Evolutionary conservation across 2,888 invertebrate species (phyloP).

Genomic region (Xestia c-nigrum): DNA sequence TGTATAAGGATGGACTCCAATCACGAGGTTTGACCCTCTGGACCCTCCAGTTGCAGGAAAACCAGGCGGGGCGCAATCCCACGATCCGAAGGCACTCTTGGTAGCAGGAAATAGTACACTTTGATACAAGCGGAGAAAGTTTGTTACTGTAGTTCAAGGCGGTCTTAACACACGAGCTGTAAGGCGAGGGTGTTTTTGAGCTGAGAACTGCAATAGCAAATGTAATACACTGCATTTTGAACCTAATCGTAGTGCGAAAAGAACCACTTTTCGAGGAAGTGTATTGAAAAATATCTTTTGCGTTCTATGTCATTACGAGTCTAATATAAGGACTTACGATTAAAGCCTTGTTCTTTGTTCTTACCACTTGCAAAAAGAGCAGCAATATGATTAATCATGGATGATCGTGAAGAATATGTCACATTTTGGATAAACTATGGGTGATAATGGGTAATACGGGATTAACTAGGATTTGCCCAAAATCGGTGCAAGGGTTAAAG

Average conservation of each 20-base stretch:
- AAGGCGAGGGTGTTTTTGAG: too few relatives aligned
- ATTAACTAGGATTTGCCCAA: too few relatives aligned
- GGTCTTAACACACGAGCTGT: too few relatives aligned
- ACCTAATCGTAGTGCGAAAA: too few relatives aligned
- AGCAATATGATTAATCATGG: background rate
- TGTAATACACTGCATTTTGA: too few relatives aligned
- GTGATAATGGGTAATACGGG: too few relatives aligned
- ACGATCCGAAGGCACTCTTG: background rate
- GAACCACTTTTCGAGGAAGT: too few relatives aligned
- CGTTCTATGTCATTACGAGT: background rate
- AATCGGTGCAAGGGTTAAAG: background rate
- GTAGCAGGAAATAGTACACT: too few relatives aligned
- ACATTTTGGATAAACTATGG: background rate
- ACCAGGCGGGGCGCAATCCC: background rate
- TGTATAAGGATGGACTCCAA: background rate
- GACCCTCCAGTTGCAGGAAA: background rate
- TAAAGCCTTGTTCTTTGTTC: background rate
- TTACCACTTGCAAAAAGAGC: background rate
- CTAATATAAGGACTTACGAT: background rate
- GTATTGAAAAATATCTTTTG: background rate
- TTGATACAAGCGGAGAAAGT: too few relatives aligned
- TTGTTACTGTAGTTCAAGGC: too few relatives aligned
- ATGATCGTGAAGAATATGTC: background rate
- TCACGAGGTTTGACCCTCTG: slow-evolving; percentile 18
- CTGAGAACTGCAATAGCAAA: too few relatives aligned